These are phyloP conservation scores for Scarus forsteni DNA, from an alignment of 2,797 vertebrate species.

Conservation along the genomic window DNA sequence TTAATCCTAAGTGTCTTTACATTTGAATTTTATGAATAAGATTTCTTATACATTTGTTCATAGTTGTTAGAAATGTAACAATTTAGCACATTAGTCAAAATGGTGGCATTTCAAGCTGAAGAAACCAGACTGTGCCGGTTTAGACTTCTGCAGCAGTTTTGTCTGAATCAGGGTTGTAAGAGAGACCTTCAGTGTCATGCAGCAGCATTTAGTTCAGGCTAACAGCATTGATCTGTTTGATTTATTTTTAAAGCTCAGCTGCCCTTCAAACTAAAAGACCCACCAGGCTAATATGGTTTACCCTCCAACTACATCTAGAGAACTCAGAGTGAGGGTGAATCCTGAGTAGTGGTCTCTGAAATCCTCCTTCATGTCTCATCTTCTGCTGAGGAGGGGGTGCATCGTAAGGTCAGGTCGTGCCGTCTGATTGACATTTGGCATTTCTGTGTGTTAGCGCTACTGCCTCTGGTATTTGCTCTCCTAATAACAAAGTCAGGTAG, in stretches of 20 bases:
- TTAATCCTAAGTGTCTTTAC: background rate
- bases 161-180: background rate
- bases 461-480: conserved; percentile 66
- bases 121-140: background rate
- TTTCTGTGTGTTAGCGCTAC: conserved; percentile 64
- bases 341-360: conserved; percentile 15
- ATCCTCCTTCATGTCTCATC: conserved; percentile 45
- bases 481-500: conserved; percentile 71
- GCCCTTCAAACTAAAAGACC: conserved; percentile 8
- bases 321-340: conserved; percentile 28
- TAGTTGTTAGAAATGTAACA: background rate
- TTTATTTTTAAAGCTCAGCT: background rate
- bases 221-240: conserved; percentile 6
- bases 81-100: background rate
- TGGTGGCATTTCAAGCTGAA: background rate
- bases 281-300: conserved; percentile 25
- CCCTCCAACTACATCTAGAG: conserved; percentile 29
- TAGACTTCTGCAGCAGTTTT: background rate
- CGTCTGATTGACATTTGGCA: conserved; percentile 71
- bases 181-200: background rate
- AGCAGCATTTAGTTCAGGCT: background rate
- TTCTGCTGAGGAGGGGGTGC: background rate
- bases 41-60: background rate
- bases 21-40: too few relatives aligned
- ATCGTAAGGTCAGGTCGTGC: conserved; percentile 54